Evolutionary conservation across 2,113 vertebrate species (phyloP).

Genomic region (Machaerirhynchus nigripectus): DNA sequence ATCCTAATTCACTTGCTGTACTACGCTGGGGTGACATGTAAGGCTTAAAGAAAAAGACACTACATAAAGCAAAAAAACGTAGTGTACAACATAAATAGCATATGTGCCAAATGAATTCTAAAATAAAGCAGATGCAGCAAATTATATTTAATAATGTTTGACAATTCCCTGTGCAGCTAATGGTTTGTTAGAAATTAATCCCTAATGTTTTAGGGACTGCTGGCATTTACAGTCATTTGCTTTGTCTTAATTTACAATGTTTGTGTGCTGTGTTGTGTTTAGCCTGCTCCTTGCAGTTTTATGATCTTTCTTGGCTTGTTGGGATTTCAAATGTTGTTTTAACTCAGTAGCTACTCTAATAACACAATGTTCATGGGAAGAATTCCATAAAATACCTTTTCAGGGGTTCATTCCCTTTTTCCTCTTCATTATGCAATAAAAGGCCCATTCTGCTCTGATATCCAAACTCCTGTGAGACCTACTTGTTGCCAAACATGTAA

Average conservation of each 20-base stretch:
- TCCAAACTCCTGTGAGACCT: not conserved
- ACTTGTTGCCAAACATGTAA: not conserved
- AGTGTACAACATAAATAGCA: not conserved
- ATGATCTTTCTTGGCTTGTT: not conserved
- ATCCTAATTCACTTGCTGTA: not conserved
- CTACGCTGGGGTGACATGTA: not conserved
- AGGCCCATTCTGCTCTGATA: not conserved
- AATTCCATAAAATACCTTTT: not conserved
- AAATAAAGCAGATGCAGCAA: constrained; percentile 62
- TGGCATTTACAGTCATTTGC: constrained; percentile 45
- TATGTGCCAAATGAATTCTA: constrained; percentile 51
- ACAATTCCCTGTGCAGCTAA: constrained; percentile 63
- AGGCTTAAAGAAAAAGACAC: not conserved
- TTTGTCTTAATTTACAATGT: constrained; percentile 48
- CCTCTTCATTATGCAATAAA: not conserved
- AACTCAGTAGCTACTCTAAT: not conserved
- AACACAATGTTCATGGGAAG: not conserved
- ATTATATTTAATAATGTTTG: constrained; percentile 72
- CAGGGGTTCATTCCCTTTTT: not conserved
- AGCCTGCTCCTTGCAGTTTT: constrained; percentile 5
- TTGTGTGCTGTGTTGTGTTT: not conserved
- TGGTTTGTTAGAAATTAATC: constrained; percentile 69
- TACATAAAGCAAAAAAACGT: not conserved
- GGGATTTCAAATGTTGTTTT: not conserved
- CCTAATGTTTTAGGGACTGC: constrained; percentile 59